Evolutionary conservation across 2,797 vertebrate genomes (phyloP).

Genomic region (Urophycis tenuis): DNA sequence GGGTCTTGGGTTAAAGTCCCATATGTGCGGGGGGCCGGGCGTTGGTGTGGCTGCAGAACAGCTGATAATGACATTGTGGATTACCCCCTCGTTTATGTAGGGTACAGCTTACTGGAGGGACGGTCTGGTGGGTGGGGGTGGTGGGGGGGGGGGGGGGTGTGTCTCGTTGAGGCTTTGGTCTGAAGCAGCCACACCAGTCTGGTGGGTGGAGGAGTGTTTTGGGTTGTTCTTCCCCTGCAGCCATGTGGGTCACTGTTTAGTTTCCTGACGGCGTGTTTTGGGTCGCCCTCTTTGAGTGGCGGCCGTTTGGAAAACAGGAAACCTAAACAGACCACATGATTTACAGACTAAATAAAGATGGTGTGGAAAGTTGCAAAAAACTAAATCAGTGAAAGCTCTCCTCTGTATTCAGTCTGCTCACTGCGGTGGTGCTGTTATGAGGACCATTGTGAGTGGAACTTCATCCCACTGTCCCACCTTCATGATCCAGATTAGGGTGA

Average conservation of each 20-base stretch:
- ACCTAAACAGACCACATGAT: too few species aligned
- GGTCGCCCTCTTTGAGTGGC: too few species aligned
- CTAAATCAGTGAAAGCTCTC: too few species aligned
- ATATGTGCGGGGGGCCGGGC: conserved; percentile 47
- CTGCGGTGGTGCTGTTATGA: too few species aligned
- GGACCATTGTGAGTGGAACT: too few species aligned
- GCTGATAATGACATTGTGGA: conserved; percentile 63
- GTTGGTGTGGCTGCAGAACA: conserved; percentile 47
- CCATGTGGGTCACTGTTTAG: too few species aligned
- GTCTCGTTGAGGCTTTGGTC: neutral
- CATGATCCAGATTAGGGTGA: conserved; percentile 44
- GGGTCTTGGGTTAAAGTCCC: conserved; percentile 54
- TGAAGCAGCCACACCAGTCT: neutral
- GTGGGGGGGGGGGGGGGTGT: neutral
- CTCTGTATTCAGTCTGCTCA: too few species aligned
- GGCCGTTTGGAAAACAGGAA: too few species aligned
- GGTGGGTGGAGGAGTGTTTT: neutral
- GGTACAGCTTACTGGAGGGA: conserved; percentile 50
- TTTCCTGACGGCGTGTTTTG: too few species aligned
- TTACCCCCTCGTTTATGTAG: conserved; percentile 67
- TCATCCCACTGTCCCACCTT: neutral
- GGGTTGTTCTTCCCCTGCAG: too few species aligned
- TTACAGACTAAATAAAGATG: too few species aligned
- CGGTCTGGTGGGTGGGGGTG: neutral
- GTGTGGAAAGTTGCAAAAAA: too few species aligned